phyloP scores from a whole-genome alignment of 2,888 invertebrate species.

The Laothoe populi region DNA sequence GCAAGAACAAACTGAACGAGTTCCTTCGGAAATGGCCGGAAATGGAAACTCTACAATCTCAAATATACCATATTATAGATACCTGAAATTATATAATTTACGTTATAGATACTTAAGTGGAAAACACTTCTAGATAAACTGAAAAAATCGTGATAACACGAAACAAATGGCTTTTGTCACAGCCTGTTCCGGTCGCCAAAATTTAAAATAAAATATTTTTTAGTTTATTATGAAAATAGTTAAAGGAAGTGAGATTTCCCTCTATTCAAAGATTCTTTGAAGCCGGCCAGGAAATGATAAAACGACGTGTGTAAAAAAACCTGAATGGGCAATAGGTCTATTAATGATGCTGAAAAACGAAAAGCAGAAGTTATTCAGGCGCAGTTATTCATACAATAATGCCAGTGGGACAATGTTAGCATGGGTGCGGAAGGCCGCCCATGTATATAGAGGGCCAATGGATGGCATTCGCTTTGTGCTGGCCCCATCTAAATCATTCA shows the following conservation, averaged over 20 bases:
- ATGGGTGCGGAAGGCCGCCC: conserved; percentile 75
- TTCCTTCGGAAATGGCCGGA: too few species aligned
- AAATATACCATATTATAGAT: background rate
- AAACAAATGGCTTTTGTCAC: conserved; percentile 2
- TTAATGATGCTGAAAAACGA: conserved; percentile 63
- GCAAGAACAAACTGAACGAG: too few species aligned
- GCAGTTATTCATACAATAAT: conserved; percentile 65
- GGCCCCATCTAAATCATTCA: conserved; percentile 21
- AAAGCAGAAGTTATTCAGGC: conserved; percentile 62
- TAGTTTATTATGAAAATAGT: background rate
- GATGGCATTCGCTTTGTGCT: conserved; percentile 35
- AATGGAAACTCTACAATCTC: background rate
- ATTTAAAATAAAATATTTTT: background rate
- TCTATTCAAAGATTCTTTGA: conserved; percentile 12
- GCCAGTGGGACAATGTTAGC: conserved; percentile 67
- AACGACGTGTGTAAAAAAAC: conserved; percentile 10
- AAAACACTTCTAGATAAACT: background rate
- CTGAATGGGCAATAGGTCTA: conserved; percentile 50
- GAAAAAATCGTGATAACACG: background rate
- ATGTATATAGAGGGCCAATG: conserved; percentile 58
- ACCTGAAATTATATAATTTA: background rate
- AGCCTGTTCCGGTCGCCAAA: background rate
- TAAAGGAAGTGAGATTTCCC: conserved; percentile 8
- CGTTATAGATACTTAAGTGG: background rate
- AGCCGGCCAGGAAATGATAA: conserved; percentile 16